phyloP scores from a whole-genome alignment of 2,888 invertebrate genomes.

The Sturmia bella region DNA sequence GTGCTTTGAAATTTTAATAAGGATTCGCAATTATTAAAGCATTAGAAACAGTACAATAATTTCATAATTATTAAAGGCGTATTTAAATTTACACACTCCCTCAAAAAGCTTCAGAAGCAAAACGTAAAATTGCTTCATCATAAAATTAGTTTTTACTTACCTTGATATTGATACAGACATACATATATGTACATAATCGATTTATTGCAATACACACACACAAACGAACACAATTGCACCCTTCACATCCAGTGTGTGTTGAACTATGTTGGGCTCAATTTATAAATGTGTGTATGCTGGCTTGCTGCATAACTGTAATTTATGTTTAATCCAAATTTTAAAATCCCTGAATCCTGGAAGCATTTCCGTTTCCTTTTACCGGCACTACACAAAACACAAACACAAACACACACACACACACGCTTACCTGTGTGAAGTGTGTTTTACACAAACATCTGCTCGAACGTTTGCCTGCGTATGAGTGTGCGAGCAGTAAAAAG shows the following conservation, averaged over 20 bases:
- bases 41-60: neutral
- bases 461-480: too few relatives aligned
- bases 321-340: slow-evolving; percentile 45
- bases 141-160: slow-evolving; percentile 10
- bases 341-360: slow-evolving; percentile 37
- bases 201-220: neutral
- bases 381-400: slow-evolving; percentile 20
- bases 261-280: neutral
- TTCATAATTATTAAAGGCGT: neutral
- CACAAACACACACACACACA: slow-evolving; percentile 20
- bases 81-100: neutral
- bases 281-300: slow-evolving; percentile 1
- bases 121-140: neutral
- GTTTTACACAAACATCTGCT: slow-evolving; percentile 11
- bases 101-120: neutral
- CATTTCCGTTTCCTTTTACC: slow-evolving; percentile 41
- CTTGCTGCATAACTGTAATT: slow-evolving; percentile 37
- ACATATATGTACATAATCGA: neutral
- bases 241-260: too few relatives aligned
- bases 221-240: too few relatives aligned
- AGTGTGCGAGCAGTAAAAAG: neutral
- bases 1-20: slow-evolving; percentile 17
- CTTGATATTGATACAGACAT: slow-evolving; percentile 25
- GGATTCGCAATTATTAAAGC: neutral
- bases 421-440: slow-evolving; percentile 7